A percentile compares a stretch with the other conserved stretches of the same genome.
Evolutionary conservation across 2,797 vertebrate species (phyloP).

Genomic region (Fistularia tabacaria): DNA sequence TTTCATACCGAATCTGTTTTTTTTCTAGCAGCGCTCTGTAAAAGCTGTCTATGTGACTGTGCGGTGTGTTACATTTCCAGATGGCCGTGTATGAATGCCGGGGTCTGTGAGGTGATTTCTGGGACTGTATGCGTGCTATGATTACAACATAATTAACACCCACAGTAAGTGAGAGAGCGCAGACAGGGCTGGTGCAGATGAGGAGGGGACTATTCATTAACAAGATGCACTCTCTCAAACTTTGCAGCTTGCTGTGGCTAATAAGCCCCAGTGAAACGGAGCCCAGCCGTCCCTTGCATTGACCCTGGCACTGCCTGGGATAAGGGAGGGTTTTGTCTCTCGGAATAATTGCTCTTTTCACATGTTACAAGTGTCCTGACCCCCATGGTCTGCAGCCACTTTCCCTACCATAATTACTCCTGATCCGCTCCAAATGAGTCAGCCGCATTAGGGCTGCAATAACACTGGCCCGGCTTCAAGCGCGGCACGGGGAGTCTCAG

Average conservation of each 20-base stretch:
- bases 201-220: constrained; percentile 76
- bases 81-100: constrained; percentile 69
- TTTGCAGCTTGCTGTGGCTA: constrained; percentile 75
- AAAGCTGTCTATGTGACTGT: constrained; percentile 59
- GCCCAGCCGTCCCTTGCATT: constrained; percentile 71
- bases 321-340: constrained; percentile 82
- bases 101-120: constrained; percentile 70
- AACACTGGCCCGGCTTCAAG: constrained; percentile 76
- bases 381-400: constrained; percentile 77
- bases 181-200: constrained; percentile 57
- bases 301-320: constrained; percentile 76
- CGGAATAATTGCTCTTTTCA: constrained; percentile 87
- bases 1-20: constrained; percentile 48
- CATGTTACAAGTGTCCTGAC: constrained; percentile 84
- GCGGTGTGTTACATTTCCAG: constrained; percentile 63
- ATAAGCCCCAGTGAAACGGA: constrained; percentile 77
- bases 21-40: constrained; percentile 36
- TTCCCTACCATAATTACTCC: constrained; percentile 80
- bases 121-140: constrained; percentile 69
- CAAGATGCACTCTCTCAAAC: constrained; percentile 78
- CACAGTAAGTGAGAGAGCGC: constrained; percentile 63
- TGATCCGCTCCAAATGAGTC: constrained; percentile 82
- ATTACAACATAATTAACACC: constrained; percentile 80
- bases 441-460: constrained; percentile 77
- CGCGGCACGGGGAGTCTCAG: constrained; percentile 72